Evolutionary conservation across 2,797 vertebrate genomes (phyloP), one percentile per base, ranked within the genome.

Genomic region (Alfaro cultratus): DNA sequence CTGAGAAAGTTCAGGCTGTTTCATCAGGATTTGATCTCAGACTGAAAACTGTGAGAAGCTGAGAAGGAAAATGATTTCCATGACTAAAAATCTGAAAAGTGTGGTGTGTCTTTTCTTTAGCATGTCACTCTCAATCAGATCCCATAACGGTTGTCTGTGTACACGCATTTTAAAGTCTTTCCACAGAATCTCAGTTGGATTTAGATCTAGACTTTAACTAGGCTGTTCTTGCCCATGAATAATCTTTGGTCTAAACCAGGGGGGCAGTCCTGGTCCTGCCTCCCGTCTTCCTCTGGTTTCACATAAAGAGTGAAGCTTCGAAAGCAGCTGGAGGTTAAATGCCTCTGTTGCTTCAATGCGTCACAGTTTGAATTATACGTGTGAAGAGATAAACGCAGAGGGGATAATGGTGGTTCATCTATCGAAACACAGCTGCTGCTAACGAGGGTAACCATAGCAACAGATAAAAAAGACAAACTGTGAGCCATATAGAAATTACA

Each of bases 301-400:
- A 55, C 10, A n/a, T 6, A 4, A 36, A 36, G 31, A 34, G 0
- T 15, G 60, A 62, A 21, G 8, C 62, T 4, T 23, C 81, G 89
- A 78, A 84, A 62, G 88, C 78, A 88, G 84, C 79, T 78, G 15
- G 55, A 39, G 18, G 51, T 9, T 10, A 51, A 74, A 74, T 74
- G 49, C 23, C 34, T 60, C 45, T 68, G 71, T 76, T 45, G n/a
- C 67, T 29, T 60, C 16, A 9, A 49, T 81, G 39, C 74, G 3
- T 77, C 57, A 64, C 64, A 26, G 53, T 78, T 55, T 75, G 39
- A 83, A 39, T 29, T 74, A 23, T 15, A 53, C 3, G 2, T 53
- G 47, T 64, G 60, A 77, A 67, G 36, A 26, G n/a, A 81, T 55
- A 81, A 86, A 84, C 73, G 82, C 78, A 76, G 83, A 85, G 83